These are phyloP conservation scores for Neostethus bicornis DNA, from an alignment of 2,797 vertebrate species.

Conservation along the genomic window DNA sequence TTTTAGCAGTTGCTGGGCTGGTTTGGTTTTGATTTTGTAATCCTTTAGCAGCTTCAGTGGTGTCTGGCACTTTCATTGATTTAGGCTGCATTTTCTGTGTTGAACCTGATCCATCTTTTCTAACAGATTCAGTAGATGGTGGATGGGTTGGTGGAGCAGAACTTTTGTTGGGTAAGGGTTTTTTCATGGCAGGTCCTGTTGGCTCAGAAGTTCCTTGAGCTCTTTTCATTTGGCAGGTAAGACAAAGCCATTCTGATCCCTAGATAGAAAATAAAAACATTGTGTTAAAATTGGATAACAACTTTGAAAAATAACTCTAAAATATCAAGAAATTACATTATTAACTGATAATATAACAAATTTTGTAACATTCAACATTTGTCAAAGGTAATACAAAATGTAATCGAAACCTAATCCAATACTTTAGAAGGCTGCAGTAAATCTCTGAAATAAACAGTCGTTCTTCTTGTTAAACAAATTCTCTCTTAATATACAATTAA, in stretches of 20 bases:
- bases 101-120: slow-evolving; percentile 59
- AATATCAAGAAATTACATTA: neutral
- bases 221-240: slow-evolving; percentile 95
- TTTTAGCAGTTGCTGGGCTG: slow-evolving; percentile 62
- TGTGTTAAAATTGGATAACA: neutral
- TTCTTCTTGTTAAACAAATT: too few species aligned
- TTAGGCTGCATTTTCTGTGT: slow-evolving; percentile 53
- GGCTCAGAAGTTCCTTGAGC: slow-evolving; percentile 81
- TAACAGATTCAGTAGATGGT: slow-evolving; percentile 43
- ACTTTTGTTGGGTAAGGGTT: slow-evolving; percentile 39
- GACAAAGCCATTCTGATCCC: slow-evolving; percentile 93
- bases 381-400: too few species aligned
- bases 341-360: too few species aligned
- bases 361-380: too few species aligned
- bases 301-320: neutral
- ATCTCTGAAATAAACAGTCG: too few species aligned
- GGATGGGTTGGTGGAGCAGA: slow-evolving; percentile 47
- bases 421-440: too few species aligned
- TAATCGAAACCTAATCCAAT: too few species aligned
- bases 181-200: slow-evolving; percentile 66
- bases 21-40: slow-evolving; percentile 64
- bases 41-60: slow-evolving; percentile 67
- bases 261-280: slow-evolving; percentile 35
- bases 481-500: too few species aligned
- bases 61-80: slow-evolving; percentile 51